Base-by-base conservation (phyloP, 2,113 vertebrate genomes). In the Python bivittatus region DNA sequence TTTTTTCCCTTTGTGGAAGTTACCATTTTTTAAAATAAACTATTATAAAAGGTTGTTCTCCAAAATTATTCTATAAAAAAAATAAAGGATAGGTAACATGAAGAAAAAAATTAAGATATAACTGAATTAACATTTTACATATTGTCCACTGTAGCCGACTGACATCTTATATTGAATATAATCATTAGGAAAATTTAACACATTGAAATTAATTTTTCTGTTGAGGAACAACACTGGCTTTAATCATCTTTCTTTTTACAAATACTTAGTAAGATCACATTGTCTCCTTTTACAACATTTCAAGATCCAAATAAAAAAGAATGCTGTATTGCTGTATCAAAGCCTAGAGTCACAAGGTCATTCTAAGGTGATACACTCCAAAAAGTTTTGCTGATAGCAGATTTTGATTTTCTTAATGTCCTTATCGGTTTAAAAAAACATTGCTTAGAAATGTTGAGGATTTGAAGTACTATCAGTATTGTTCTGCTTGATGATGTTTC, bases 301-400 rank as follows among this genome's bases (percentile, higher is more conserved):
- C 87, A 91, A 90, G 33, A 93, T 86, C 91, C 61, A 38, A 56
- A 54, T 10, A 89, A 84, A 92, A 94, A 91, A 91, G 91, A 95
- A 90, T 72, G 38, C 84, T 91, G 88, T 64, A 90, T 91, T 20
- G 56, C n/a, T 57, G 12, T 68, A 53, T 95, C 94, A 86, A 93
- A 95, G 89, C 27, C 44, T 44, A 88, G 27, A 92, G 64, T 88
- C 92, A 91, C 91, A 90, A 88, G 68, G 92, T 96, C 91, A 61
- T 94, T 95, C 88, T 93, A 64, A 53, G 7, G 52, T 91, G 52
- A 91, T 92, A 94, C 96, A 95, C 89, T 93, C 86, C 64, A 93
- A 94, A 42, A 58, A 13, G 61, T 92, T 79, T 94, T 90, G 88
- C 10, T 0, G n/a, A 93, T 91, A 84, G 86, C n/a, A 90, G 84